A percentile compares a stretch with the other conserved stretches of the same genome.
Conservation (phyloP, 1,140 invertebrate species). For the Megathymus violae region DNA sequence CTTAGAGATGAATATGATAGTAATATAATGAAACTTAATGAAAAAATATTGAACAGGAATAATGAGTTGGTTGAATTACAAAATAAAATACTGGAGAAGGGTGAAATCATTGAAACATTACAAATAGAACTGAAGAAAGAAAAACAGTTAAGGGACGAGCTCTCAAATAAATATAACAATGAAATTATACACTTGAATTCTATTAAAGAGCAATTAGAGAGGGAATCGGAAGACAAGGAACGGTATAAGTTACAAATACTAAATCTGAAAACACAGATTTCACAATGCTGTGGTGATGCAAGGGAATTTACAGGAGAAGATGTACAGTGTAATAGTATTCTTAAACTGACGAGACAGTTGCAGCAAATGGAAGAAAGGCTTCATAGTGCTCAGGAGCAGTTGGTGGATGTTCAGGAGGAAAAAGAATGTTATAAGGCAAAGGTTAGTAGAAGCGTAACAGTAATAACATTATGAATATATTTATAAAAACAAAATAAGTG, state of each 20-base stretch:
- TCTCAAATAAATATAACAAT: conserved; percentile 53
- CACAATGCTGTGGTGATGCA: conserved; percentile 60
- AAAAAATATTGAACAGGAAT: conserved; percentile 72
- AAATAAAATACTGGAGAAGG: conserved; percentile 69
- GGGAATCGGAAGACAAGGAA: conserved; percentile 12
- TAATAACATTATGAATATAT: too few relatives aligned
- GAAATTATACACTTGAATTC: conserved; percentile 52
- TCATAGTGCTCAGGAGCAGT: conserved; percentile 52
- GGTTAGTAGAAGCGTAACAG: conserved; percentile 47
- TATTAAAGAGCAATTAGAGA: conserved; percentile 44
- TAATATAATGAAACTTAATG: conserved; percentile 71
- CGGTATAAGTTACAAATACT: conserved; percentile 70
- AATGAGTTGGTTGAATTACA: conserved; percentile 75
- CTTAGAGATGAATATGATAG: conserved; percentile 71
- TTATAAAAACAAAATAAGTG: too few relatives aligned
- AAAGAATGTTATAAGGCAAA: conserved; percentile 66
- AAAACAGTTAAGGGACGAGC: conserved; percentile 55
- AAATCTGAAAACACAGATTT: conserved; percentile 67
- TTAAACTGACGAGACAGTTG: conserved; percentile 56
- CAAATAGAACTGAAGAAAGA: conserved; percentile 60
- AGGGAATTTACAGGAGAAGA: conserved; percentile 42
- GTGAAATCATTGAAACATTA: conserved; percentile 65
- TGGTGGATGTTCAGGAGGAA: conserved; percentile 66
- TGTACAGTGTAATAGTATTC: conserved; percentile 34
- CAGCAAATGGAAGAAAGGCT: conserved; percentile 60